Base-by-base conservation (phyloP, 2,888 invertebrate species). In the Nomada ferruginata region DNA sequence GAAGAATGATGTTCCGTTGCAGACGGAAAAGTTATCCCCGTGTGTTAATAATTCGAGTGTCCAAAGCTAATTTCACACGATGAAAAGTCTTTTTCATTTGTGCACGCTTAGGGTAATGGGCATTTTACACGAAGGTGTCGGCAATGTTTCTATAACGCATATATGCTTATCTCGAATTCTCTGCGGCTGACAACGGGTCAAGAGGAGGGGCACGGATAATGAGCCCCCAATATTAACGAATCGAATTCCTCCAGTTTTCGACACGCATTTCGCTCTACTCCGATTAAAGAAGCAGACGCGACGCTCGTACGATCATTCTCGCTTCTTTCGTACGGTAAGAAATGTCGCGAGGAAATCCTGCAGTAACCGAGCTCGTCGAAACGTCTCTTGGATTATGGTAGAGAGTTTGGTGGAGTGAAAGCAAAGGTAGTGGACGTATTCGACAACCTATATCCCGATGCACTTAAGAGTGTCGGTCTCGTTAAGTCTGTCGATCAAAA, bases 211-310 rank as follows among this genome's bases (percentile, higher is more conserved):
- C 59, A 59, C 59, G 26, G 26, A 55, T 60, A 77, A 70, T 73
- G 63, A 60, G 76, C 75, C 73, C 64, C 59, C 63, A 23, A 10
- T 57, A 47, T 15, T 55, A 44, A 29, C 80, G 66, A 81, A 85
- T 81, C 66, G 23, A 63, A 65, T 59, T 44, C 47, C 66, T 72
- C 60, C 47, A 5, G 20, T 20, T 44, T 44, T 36, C 50, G 29
- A 60, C 64, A 70, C 20, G 3, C 36, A 20, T 36, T 57, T 26
- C 23, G 42, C 65, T 26, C 20, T 61, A 52, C 60, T 47, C 23
- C 69, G 61, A 76, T 75, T 71, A 74, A 79, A 79, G 76, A 75
- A 60, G 29, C 11, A 10, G 11, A 10, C 53, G 52, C 60, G 44
- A 65, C 15, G 29, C 9, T n/a, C n/a, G n/a, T 13, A 1, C 9